These are phyloP conservation scores for Drosophila kambysellisi DNA, from an alignment of 2,888 invertebrate species.

Conservation along the genomic window DNA sequence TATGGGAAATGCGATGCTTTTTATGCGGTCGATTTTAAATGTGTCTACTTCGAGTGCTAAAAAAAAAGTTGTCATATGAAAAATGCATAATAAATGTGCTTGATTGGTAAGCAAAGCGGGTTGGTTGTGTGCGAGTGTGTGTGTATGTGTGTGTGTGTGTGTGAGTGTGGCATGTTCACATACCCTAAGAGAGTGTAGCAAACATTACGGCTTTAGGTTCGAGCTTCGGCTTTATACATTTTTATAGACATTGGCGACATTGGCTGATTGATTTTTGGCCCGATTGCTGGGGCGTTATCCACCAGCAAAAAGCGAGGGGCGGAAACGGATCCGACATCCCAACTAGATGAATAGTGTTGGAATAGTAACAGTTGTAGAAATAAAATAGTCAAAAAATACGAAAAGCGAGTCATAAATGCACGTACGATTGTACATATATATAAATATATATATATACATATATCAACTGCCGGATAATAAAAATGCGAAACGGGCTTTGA, in stretches of 20 bases:
- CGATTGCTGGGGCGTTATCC: conserved; percentile 51
- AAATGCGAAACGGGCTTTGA: conserved; percentile 34
- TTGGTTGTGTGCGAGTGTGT: conserved; percentile 4
- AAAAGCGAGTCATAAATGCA: conserved; percentile 47
- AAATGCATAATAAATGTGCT: conserved; percentile 78
- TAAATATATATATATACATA: conserved; percentile 27
- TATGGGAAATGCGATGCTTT: conserved; percentile 52
- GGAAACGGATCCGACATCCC: background rate
- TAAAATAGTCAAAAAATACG: conserved; percentile 28
- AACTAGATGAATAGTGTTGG: conserved; percentile 38
- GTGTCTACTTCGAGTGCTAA: conserved; percentile 65
- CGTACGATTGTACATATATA: conserved; percentile 17
- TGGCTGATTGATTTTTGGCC: conserved; percentile 67
- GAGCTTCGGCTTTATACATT: conserved; percentile 29
- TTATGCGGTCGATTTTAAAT: conserved; percentile 77
- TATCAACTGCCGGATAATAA: conserved; percentile 36
- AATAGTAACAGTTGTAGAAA: conserved; percentile 42
- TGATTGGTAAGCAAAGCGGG: conserved; percentile 57
- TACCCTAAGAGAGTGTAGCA: conserved; percentile 52
- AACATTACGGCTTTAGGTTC: conserved; percentile 14
- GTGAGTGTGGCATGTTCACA: conserved; percentile 49
- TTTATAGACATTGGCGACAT: conserved; percentile 52
- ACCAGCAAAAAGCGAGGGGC: background rate
- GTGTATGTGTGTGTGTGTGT: conserved; percentile 2
- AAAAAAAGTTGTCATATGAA: conserved; percentile 74